Conservation (phyloP, 1,140 invertebrate species). For the Schlechtendalia chinensis region DNA sequence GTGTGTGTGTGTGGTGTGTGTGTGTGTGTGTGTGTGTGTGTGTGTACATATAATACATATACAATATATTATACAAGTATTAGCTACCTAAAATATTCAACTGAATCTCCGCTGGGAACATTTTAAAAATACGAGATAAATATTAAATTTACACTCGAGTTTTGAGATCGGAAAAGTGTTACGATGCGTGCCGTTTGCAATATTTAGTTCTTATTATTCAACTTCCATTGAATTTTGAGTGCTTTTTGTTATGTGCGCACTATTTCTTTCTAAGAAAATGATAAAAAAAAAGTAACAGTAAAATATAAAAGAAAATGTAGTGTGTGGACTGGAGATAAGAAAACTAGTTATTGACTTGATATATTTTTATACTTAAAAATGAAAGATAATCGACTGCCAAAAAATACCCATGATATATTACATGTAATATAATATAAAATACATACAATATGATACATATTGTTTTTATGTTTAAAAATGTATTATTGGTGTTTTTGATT, state of each 20-base stretch:
- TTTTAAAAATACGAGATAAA: slow-evolving; percentile 3
- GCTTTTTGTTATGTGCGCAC: background rate
- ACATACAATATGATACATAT: too few relatives aligned
- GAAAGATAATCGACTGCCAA: slow-evolving; percentile 20
- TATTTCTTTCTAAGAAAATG: slow-evolving; percentile 17
- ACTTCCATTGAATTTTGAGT: slow-evolving; percentile 23
- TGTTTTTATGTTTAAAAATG: too few relatives aligned
- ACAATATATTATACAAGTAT: too few relatives aligned
- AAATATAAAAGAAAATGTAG: background rate
- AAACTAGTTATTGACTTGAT: background rate
- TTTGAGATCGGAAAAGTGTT: slow-evolving; percentile 7
- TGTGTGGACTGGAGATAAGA: slow-evolving; percentile 15
- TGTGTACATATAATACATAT: too few relatives aligned
- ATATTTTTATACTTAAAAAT: slow-evolving; percentile 12
- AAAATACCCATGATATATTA: too few relatives aligned
- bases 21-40: too few relatives aligned
- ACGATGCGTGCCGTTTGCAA: slow-evolving; percentile 18
- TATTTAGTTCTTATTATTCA: slow-evolving; percentile 45
- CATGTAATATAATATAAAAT: too few relatives aligned
- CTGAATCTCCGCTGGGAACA: background rate
- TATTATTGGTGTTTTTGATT: too few relatives aligned
- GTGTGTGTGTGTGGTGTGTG: too few relatives aligned
- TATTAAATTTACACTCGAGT: background rate
- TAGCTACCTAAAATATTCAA: slow-evolving; percentile 11
- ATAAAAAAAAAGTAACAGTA: slow-evolving; percentile 11